phyloP scores from a whole-genome alignment of 2,888 invertebrate genomes.

The Baccha elongata region DNA sequence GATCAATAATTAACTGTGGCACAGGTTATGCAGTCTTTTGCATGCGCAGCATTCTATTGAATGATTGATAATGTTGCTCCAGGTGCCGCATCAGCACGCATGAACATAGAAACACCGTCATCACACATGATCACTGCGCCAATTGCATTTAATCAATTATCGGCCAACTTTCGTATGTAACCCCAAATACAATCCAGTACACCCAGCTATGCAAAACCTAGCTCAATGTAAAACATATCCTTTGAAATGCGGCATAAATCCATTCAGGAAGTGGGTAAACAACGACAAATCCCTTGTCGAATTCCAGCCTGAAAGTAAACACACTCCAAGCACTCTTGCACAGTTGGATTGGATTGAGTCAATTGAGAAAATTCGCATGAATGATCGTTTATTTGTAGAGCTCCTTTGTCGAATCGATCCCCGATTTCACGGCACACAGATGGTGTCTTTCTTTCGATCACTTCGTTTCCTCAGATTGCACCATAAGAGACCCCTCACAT shows the following conservation, averaged over 20 bases:
- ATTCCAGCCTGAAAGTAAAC: constrained; percentile 4
- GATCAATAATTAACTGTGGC: constrained; percentile 62
- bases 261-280: constrained; percentile 59
- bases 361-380: constrained; percentile 62
- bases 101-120: constrained; percentile 39
- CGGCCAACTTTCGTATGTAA: constrained; percentile 22
- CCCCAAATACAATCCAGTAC: constrained; percentile 20
- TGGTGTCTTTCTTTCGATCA: constrained; percentile 11
- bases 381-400: constrained; percentile 62
- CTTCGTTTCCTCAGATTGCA: not conserved
- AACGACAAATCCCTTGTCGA: constrained; percentile 53
- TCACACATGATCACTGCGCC: constrained; percentile 38
- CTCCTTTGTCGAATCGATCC: constrained; percentile 40
- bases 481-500: constrained; percentile 10
- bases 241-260: constrained; percentile 43
- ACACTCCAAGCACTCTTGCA: constrained; percentile 11
- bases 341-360: constrained; percentile 50
- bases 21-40: constrained; percentile 56
- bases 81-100: constrained; percentile 65
- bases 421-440: constrained; percentile 42
- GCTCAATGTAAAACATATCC: constrained; percentile 19
- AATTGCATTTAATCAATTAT: constrained; percentile 54
- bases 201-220: constrained; percentile 50
- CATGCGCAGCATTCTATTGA: constrained; percentile 49
- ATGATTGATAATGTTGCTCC: constrained; percentile 64